Evolutionary conservation across 2,113 vertebrate species (phyloP).

Genomic region (Coracopsis vasa): DNA sequence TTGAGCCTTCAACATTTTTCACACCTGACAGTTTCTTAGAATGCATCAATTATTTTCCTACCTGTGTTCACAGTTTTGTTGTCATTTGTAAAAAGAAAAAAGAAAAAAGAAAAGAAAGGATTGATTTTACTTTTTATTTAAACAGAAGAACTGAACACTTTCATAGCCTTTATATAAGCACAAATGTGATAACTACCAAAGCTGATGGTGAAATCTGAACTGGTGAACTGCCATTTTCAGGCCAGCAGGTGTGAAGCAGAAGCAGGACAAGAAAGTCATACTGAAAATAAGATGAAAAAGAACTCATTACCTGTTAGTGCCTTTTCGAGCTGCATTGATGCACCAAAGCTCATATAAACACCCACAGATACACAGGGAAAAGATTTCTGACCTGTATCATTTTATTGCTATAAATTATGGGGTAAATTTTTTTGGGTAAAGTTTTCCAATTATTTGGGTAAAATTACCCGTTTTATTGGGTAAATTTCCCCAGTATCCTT

Average conservation of each 20-base stretch:
- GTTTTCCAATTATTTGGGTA: neutral
- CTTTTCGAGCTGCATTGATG: neutral
- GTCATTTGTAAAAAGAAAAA: neutral
- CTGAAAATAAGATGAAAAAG: neutral
- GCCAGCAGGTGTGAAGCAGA: neutral
- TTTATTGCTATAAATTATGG: neutral
- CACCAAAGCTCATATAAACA: neutral
- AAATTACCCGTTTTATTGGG: neutral
- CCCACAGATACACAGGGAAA: neutral
- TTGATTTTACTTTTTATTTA: slow-evolving; percentile 2
- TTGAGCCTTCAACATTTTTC: slow-evolving; percentile 15
- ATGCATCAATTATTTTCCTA: slow-evolving; percentile 23
- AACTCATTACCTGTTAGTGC: neutral
- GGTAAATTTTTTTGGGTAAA: neutral
- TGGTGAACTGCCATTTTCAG: neutral
- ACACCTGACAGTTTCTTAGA: neutral
- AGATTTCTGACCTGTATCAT: neutral
- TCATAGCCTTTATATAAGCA: neutral
- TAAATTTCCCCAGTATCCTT: neutral
- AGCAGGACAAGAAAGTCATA: neutral
- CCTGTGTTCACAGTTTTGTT: neutral
- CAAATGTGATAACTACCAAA: neutral
- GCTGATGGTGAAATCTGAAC: neutral
- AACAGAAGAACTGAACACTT: neutral
- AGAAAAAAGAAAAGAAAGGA: neutral